These are phyloP conservation scores for Recurvirostra avosetta DNA, from an alignment of 2,113 vertebrate species.

Conservation along the genomic window DNA sequence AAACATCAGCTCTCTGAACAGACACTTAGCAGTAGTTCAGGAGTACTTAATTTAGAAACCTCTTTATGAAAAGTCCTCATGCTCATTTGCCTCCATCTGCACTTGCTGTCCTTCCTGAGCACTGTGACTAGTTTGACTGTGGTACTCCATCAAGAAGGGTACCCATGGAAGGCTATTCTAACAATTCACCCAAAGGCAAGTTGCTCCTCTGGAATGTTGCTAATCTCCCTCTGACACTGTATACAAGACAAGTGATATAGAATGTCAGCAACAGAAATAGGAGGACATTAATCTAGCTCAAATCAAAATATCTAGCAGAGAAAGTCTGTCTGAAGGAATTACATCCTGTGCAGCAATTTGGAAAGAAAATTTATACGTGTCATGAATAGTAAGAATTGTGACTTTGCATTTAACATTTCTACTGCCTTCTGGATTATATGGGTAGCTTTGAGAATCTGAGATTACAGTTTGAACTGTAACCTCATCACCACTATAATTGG, in stretches of 20 bases:
- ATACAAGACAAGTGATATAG: neutral
- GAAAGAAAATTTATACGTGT: neutral
- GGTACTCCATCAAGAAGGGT: neutral
- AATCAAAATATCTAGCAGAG: neutral
- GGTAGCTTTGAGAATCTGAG: neutral
- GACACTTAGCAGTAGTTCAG: neutral
- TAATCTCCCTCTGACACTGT: neutral
- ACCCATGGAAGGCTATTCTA: neutral
- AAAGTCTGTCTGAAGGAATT: neutral
- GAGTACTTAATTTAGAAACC: neutral
- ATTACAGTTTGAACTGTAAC: neutral
- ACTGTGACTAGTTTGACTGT: neutral
- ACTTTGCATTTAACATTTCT: neutral
- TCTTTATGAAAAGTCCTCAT: neutral
- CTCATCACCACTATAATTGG: neutral
- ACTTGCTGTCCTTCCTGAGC: neutral
- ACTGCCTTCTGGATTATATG: neutral
- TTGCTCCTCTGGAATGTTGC: neutral
- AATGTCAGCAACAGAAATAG: constrained; percentile 34
- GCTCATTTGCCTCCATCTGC: neutral
- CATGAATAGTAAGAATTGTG: neutral
- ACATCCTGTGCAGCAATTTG: neutral
- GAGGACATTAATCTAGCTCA: constrained; percentile 30
- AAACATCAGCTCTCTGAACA: neutral
- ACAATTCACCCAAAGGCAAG: neutral